Evolutionary conservation across 2,797 vertebrate species (phyloP).

Genomic region (Ctenopoma kingsleyae): DNA sequence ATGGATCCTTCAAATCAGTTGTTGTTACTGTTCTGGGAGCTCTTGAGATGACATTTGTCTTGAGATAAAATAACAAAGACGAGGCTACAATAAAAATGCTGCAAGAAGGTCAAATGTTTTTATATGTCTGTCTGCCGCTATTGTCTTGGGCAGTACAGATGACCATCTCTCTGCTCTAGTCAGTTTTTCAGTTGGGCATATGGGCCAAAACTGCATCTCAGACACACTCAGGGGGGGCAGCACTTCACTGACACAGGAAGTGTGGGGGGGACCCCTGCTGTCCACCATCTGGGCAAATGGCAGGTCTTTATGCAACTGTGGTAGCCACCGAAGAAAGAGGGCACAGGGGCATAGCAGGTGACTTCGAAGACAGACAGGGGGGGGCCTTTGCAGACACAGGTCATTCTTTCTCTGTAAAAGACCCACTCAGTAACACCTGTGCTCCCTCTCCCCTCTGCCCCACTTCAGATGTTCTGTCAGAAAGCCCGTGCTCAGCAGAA

Average conservation of each 20-base stretch:
- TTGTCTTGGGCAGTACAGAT: conserved; percentile 34
- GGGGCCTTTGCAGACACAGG: conserved; percentile 78
- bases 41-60: conserved; percentile 6
- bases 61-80: conserved; percentile 28
- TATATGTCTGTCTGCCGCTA: conserved; percentile 14
- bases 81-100: conserved; percentile 12
- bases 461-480: conserved; percentile 78
- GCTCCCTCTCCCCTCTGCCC: conserved; percentile 78
- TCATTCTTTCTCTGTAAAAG: conserved; percentile 77
- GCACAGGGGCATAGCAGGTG: conserved; percentile 70
- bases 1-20: neutral
- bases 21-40: neutral
- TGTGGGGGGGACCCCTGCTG: conserved; percentile 72
- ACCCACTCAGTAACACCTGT: conserved; percentile 80
- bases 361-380: conserved; percentile 75
- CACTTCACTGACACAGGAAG: conserved; percentile 73
- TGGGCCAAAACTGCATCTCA: conserved; percentile 66
- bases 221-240: conserved; percentile 72
- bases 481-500: conserved; percentile 83
- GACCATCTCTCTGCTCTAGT: conserved; percentile 40
- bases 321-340: conserved; percentile 74
- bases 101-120: conserved; percentile 30
- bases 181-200: conserved; percentile 45
- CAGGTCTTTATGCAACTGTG: conserved; percentile 75
- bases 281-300: conserved; percentile 84